Conservation (phyloP, 2,797 vertebrate genomes). For the Muscicapa striata region DNA sequence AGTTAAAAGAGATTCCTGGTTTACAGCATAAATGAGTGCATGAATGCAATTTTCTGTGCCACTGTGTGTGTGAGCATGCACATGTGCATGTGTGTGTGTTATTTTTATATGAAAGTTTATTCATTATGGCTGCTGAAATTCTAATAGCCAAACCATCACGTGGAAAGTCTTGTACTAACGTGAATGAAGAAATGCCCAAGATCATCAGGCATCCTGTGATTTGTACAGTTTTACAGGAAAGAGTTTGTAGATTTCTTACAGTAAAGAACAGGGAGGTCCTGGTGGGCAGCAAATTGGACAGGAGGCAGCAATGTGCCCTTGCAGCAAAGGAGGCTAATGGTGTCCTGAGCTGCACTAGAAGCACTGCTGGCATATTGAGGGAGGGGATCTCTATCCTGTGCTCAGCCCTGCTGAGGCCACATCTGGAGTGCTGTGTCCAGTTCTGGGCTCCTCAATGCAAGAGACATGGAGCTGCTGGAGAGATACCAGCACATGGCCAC, state of each 20-base stretch:
- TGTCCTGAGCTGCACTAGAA: not conserved
- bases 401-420: not conserved
- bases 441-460: not conserved
- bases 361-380: not conserved
- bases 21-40: not conserved
- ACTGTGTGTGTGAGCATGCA: fast-evolving
- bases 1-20: not conserved
- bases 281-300: not conserved
- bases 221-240: not conserved
- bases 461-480: not conserved
- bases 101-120: not conserved
- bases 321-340: not conserved
- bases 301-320: not conserved
- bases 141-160: not conserved
- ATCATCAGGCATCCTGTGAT: not conserved
- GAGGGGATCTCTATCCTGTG: not conserved
- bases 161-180: not conserved
- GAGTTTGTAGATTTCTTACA: not conserved
- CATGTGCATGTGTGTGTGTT: too few relatives aligned
- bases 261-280: not conserved
- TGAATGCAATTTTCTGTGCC: not conserved
- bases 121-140: not conserved
- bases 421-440: not conserved
- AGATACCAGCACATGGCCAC: not conserved
- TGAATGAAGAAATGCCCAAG: not conserved